Conservation (phyloP, 2,888 invertebrate species). For the Acutogordius australiensis region DNA sequence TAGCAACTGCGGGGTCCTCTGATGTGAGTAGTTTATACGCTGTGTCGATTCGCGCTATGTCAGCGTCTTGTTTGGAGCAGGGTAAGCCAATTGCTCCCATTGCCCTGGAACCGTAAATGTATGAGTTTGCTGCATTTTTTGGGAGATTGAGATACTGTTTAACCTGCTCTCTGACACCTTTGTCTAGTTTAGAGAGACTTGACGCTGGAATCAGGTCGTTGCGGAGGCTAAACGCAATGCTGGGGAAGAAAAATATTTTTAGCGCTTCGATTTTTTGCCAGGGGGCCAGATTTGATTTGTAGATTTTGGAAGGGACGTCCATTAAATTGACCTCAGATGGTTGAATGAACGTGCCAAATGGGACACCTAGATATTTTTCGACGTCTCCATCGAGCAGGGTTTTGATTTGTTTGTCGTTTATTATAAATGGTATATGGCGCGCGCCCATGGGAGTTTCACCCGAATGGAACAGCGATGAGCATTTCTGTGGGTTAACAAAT, state of each 20-base stretch:
- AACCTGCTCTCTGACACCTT: constrained; percentile 9
- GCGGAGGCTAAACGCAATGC: constrained; percentile 7
- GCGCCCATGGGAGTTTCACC: too few relatives aligned
- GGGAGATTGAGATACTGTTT: constrained; percentile 14
- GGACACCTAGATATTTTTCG: too few relatives aligned
- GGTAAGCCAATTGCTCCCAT: constrained; percentile 14
- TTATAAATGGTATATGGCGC: not conserved
- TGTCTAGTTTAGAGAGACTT: constrained; percentile 13
- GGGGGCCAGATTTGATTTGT: constrained; percentile 15
- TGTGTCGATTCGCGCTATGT: constrained; percentile 14
- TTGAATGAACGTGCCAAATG: too few relatives aligned
- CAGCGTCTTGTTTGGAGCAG: constrained; percentile 14
- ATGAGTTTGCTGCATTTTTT: constrained; percentile 14
- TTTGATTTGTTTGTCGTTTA: not conserved
- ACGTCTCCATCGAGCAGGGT: too few relatives aligned
- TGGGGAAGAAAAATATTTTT: constrained; percentile 16
- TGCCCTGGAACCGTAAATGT: constrained; percentile 14
- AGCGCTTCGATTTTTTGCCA: constrained; percentile 17
- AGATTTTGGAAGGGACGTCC: constrained; percentile 12
- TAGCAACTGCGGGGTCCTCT: too few relatives aligned
- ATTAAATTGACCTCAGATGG: too few relatives aligned
- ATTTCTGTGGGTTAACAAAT: not conserved
- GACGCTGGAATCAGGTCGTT: constrained; percentile 12
- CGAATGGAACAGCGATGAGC: too few relatives aligned
- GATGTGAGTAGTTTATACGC: not conserved